Percentiles rank a stretch among this genome's conserved stretches.
phyloP scores from a whole-genome alignment of 2,888 invertebrate species.

The Mythimna loreyi region DNA sequence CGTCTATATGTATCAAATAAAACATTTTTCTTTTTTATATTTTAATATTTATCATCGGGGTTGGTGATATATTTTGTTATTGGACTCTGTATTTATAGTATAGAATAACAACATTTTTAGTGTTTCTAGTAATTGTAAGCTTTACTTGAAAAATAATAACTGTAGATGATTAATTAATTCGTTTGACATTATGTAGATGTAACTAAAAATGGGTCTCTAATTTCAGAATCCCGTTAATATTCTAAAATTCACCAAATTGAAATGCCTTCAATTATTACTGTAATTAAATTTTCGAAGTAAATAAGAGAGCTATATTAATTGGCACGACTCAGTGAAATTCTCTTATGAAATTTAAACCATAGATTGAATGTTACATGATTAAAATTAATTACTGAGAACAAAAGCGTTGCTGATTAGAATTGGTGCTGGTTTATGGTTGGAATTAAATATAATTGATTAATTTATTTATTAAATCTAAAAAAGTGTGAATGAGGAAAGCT shows the following conservation, averaged over 20 bases:
- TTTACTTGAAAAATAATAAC: neutral
- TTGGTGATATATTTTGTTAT: neutral
- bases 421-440: slow-evolving; percentile 32
- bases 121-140: neutral
- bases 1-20: too few species aligned
- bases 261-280: slow-evolving; percentile 38
- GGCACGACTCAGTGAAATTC: slow-evolving; percentile 39
- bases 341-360: slow-evolving; percentile 32
- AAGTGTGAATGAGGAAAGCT: neutral
- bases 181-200: neutral
- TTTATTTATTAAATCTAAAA: neutral
- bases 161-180: neutral
- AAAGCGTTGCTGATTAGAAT: slow-evolving; percentile 50
- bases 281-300: slow-evolving; percentile 51
- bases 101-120: neutral
- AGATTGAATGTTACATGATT: slow-evolving; percentile 48
- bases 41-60: too few species aligned
- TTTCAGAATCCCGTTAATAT: slow-evolving; percentile 1
- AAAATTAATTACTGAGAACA: slow-evolving; percentile 57
- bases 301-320: slow-evolving; percentile 54
- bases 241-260: slow-evolving; percentile 11
- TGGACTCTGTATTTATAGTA: neutral
- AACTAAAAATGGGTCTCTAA: slow-evolving; percentile 5
- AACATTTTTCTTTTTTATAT: too few species aligned
- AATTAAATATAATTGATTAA: slow-evolving; percentile 4